Base-by-base conservation (phyloP, 1,140 invertebrate species). In the Drosophila kikkawai region DNA sequence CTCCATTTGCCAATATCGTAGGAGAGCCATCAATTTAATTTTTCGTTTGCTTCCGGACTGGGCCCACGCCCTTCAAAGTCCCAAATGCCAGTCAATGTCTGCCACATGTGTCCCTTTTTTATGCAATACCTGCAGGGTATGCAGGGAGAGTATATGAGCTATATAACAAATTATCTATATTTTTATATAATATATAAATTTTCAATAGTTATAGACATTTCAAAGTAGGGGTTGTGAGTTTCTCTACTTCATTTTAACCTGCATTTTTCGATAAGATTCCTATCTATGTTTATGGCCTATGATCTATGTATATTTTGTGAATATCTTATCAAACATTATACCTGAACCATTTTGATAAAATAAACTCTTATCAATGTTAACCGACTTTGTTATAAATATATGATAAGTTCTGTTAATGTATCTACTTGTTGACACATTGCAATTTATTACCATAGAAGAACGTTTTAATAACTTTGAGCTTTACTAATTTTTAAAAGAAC, bases 1-100 rank as follows among this genome's bases (percentile, higher is more conserved):
- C 39, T 78, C 58, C 75, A 70, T 78, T 68, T 73, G 71, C 65
- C 69, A 69, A 77, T 76, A 44, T 48, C 47, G 59, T 41, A 71
- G 83, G 59, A 68, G 82, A 71, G 69, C 57, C 79, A 80, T 85
- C 45, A 90, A 82, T 90, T 85, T 65, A 82, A 82, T 90, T 82
- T 85, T 63, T 80, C 55, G 67, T 64, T 64, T 76, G 75, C 86
- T 90, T 90, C 85, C 86, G 85, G 73, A 45, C 69, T 44, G 22
- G 36, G 34, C 48, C 64, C 66, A 71, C 78, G 78, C 75, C 81
- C 75, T 76, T 68, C 47, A 55, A 75, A 56, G 45, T 57, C 64
- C 61, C 47, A 7, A 60, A 50, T 39, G 59, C 53, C 45, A 58
- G 41, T 71, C 69, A 44, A 74, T 51, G 55, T 73, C 68, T 73